Evolutionary conservation across 2,888 invertebrate species (phyloP).

Genomic region (Troglohyphantes excavatus): DNA sequence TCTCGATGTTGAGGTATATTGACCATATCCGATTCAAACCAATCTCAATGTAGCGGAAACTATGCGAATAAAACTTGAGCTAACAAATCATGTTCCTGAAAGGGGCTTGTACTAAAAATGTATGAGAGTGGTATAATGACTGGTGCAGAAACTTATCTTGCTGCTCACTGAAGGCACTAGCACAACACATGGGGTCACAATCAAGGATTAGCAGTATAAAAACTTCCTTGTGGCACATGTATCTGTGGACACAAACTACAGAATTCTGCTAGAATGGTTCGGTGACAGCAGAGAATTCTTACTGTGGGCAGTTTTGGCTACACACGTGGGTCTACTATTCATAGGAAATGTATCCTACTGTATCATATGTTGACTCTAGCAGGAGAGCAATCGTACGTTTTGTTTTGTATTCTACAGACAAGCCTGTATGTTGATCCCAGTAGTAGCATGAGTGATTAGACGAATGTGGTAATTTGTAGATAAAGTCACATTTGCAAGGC

Average conservation of each 20-base stretch:
- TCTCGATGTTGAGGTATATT: slow-evolving; percentile 55
- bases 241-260: slow-evolving; percentile 78
- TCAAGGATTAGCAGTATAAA: slow-evolving; percentile 78
- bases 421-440: slow-evolving; percentile 84
- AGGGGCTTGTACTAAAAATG: slow-evolving; percentile 66
- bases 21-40: slow-evolving; percentile 56
- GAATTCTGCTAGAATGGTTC: slow-evolving; percentile 74
- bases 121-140: slow-evolving; percentile 74
- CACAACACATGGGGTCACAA: slow-evolving; percentile 79
- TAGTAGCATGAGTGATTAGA: slow-evolving; percentile 86
- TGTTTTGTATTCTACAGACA: slow-evolving; percentile 81
- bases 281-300: slow-evolving; percentile 60
- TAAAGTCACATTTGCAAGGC: slow-evolving; percentile 91
- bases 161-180: slow-evolving; percentile 79
- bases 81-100: slow-evolving; percentile 66
- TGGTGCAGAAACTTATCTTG: slow-evolving; percentile 79
- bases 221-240: slow-evolving; percentile 79
- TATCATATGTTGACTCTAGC: slow-evolving; percentile 74
- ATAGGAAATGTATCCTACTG: slow-evolving; percentile 77
- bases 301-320: slow-evolving; percentile 74
- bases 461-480: slow-evolving; percentile 90
- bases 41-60: slow-evolving; percentile 53
- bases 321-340: slow-evolving; percentile 78
- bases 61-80: slow-evolving; percentile 66
- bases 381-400: slow-evolving; percentile 61